Evolutionary conservation across 2,797 vertebrate species (phyloP).

Genomic region (Brachyalestes nurse): DNA sequence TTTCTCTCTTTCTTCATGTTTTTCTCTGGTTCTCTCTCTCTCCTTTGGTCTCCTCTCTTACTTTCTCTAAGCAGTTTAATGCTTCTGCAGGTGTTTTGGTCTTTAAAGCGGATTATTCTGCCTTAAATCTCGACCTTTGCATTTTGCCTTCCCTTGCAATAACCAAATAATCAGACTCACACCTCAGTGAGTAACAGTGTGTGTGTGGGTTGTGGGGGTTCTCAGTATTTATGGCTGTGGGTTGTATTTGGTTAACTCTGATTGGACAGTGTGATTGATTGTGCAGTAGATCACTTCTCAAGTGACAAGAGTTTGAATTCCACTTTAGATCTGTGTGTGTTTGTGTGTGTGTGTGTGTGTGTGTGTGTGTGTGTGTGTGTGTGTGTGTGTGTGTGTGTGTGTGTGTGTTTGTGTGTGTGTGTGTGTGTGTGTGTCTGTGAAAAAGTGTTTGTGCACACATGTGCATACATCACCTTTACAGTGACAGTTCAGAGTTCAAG

Average conservation of each 20-base stretch:
- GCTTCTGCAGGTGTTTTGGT: constrained; percentile 32
- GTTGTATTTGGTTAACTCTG: constrained; percentile 58
- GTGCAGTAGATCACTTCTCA: constrained; percentile 54
- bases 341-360: constrained; percentile 1
- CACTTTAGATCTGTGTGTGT: constrained; percentile 44
- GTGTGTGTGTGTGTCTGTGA: too few relatives aligned
- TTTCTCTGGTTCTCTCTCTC: not conserved
- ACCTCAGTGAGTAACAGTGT: constrained; percentile 13
- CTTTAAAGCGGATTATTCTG: constrained; percentile 60
- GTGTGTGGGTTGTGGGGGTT: constrained; percentile 1
- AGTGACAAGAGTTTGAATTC: constrained; percentile 51
- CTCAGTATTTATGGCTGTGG: constrained; percentile 55
- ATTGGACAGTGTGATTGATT: constrained; percentile 63
- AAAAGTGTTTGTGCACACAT: not conserved
- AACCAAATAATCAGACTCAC: constrained; percentile 14
- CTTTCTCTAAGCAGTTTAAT: constrained; percentile 43
- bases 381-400: too few relatives aligned
- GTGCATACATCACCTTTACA: constrained; percentile 19
- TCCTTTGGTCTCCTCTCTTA: not conserved
- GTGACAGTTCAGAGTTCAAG: constrained; percentile 19
- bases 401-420: too few relatives aligned
- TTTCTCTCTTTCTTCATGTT: not conserved
- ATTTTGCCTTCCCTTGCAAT: constrained; percentile 22
- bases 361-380: not conserved
- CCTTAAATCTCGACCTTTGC: constrained; percentile 48